Evolutionary conservation across 2,797 vertebrate genomes (phyloP).

Genomic region (Microctenopoma lineatum): DNA sequence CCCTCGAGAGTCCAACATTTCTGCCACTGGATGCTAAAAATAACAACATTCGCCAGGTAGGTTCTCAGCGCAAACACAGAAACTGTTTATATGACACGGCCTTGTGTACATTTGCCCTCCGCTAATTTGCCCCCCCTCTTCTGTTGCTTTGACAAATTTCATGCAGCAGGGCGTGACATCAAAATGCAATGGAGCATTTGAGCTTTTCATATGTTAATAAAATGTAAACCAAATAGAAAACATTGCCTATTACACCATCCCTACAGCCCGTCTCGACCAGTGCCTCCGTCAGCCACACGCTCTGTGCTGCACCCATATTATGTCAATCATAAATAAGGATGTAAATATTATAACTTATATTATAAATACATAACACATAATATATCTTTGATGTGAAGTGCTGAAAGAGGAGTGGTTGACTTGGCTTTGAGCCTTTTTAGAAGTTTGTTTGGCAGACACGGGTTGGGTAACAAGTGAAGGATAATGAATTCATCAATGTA

Average conservation of each 20-base stretch:
- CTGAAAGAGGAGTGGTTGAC: constrained; percentile 19
- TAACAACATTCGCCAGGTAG: constrained; percentile 49
- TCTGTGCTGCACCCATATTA: background rate
- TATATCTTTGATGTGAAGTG: constrained; percentile 25
- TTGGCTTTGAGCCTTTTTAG: constrained; percentile 44
- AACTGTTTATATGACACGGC: constrained; percentile 61
- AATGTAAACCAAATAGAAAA: background rate
- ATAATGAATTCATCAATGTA: constrained; percentile 60
- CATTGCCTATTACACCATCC: constrained; percentile 10
- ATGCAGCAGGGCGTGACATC: background rate
- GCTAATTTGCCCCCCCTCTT: constrained; percentile 1
- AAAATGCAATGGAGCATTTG: constrained; percentile 22
- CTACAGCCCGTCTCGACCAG: background rate
- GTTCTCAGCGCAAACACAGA: constrained; percentile 43
- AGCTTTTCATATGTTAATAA: constrained; percentile 19
- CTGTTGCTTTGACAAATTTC: constrained; percentile 14
- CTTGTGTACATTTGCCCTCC: constrained; percentile 59
- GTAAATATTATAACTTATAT: background rate
- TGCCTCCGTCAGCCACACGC: background rate
- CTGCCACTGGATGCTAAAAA: constrained; percentile 62
- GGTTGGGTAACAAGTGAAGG: constrained; percentile 25
- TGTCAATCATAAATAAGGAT: background rate
- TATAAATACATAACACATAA: too few relatives aligned
- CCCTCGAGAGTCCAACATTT: constrained; percentile 64
- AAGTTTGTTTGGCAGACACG: constrained; percentile 56